Evolutionary conservation across 1,140 invertebrate genomes (phyloP), one percentile per base, ranked within the genome.

Genomic region (Chironomus striatipennis): DNA sequence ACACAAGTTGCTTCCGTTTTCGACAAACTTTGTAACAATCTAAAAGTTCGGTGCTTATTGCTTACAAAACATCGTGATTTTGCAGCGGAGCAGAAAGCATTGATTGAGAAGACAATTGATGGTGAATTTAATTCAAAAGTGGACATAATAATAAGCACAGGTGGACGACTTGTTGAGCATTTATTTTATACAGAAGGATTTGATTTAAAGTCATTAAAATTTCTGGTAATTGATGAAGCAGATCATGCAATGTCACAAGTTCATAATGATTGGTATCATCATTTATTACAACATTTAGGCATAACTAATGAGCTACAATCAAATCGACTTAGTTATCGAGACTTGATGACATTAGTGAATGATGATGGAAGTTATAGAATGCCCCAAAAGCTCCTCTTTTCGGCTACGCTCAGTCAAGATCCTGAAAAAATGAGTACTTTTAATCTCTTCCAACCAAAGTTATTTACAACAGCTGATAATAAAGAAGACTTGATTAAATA

Each of bases 191-290:
- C 95, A 1, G 81, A 89, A 78, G 95, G 94, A n/a, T 96, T 98
- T 82, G 88, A 88, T 76, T 83, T 98, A 15, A 85, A 88, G 77
- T 80, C 89, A 78, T 84, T 99, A 0, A 86, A 90, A 80, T 98
- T 93, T 85, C 83, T 98, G 73, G 89, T 98, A 1, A 93, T 98
- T 74, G 97, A 99, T 83, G 97, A 99, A 86, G 97, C 97, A 10
- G 97, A 99, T 85, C 86, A 94, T 77, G 91, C 96, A 76, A 90
- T 97, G 83, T 93, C 97, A 77, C 91, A 94, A 78, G 87, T 96
- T 20, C 91, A 97, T 81, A 90, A 93, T 79, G 91, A 96, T 80
- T 97, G 94, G 95, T 83, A 97, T 2, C 86, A 90, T 79, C 88
- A 93, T 82, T 79, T 90, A 73, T 87, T 89, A 75, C 84, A 83